Evolutionary conservation across 1,140 invertebrate species (phyloP).

Genomic region (Monomorium pharaonis): DNA sequence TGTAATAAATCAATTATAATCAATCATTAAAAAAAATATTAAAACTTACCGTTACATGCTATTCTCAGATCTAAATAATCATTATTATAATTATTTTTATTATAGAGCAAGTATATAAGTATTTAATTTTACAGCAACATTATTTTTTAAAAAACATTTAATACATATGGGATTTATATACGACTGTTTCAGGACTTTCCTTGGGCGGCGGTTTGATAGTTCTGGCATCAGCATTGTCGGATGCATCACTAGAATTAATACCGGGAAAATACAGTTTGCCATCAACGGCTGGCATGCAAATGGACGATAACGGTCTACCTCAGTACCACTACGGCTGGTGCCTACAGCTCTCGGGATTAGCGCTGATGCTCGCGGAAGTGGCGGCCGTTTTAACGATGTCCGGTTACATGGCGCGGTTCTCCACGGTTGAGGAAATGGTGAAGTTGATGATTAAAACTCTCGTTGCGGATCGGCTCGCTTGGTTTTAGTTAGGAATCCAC

Average conservation of each 20-base stretch:
- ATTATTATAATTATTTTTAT: too few relatives aligned
- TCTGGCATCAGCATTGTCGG: constrained; percentile 88
- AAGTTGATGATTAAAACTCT: constrained; percentile 57
- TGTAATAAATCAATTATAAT: not conserved
- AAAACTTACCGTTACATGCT: not conserved
- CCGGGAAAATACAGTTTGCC: constrained; percentile 81
- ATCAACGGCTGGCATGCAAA: constrained; percentile 79
- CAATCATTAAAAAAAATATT: not conserved
- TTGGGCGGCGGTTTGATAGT: constrained; percentile 88
- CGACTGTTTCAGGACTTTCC: constrained; percentile 86
- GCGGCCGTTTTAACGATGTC: constrained; percentile 88
- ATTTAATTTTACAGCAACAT: not conserved
- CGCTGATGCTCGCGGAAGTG: constrained; percentile 89
- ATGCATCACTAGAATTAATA: constrained; percentile 86
- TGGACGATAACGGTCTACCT: constrained; percentile 82
- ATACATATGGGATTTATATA: not conserved
- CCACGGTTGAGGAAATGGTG: constrained; percentile 89
- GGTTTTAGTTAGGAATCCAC: constrained; percentile 19
- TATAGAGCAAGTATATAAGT: too few relatives aligned
- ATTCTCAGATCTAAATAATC: not conserved
- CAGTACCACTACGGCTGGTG: constrained; percentile 90
- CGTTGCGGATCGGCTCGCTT: not conserved
- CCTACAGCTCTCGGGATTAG: constrained; percentile 88
- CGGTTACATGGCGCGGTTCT: constrained; percentile 88
- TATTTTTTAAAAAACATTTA: not conserved